Evolutionary conservation across 2,113 vertebrate species (phyloP), one percentile per base, ranked within the genome.

Genomic region (Falco punctatus): DNA sequence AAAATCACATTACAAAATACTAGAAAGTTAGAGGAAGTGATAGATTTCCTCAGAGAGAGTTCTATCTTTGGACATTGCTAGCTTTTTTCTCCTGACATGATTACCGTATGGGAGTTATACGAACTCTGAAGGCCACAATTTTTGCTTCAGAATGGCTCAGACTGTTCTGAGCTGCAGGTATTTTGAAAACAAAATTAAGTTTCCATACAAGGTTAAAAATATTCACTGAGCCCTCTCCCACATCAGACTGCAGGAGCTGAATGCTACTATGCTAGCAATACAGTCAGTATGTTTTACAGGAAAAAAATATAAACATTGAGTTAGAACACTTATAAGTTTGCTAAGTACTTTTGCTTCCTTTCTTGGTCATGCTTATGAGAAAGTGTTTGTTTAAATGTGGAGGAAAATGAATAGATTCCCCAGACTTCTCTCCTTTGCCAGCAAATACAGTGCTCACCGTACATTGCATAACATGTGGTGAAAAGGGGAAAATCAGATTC

Each of bases 311-410:
- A 96, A 96, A 95, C 94, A 96, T 13, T 35, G 74, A 94, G 74
- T 94, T 94, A 95, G 89, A 95, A 91, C 89, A 97, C 91, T 96
- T 94, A 33, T 40, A 89, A 95, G 88, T 96, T 90, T 95, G 81
- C 84, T 91, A 94, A 95, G 84, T 80, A 90, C 86, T 95, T 92
- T 62, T 90, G 78, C 86, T 97, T 96, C 97, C 95, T 97, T 97
- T 97, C 95, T 97, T 96, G 95, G 95, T 95, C 87, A 95, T 77
- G 73, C 86, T 62, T 91, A 83, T 88, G 84, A 92, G 89, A 92
- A 95, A 91, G 42, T 85, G 83, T 96, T 95, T 97, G 94, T 95
- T 96, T 95, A 94, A 97, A 95, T 62, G 89, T 65, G 89, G 70
- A 92, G 35, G 83, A 92, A 93, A 95, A 95, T 74, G 12, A 96